Evolutionary conservation across 1,140 invertebrate genomes (phyloP), one percentile per base, ranked within the genome.

Genomic region (Hycleus phaleratus): DNA sequence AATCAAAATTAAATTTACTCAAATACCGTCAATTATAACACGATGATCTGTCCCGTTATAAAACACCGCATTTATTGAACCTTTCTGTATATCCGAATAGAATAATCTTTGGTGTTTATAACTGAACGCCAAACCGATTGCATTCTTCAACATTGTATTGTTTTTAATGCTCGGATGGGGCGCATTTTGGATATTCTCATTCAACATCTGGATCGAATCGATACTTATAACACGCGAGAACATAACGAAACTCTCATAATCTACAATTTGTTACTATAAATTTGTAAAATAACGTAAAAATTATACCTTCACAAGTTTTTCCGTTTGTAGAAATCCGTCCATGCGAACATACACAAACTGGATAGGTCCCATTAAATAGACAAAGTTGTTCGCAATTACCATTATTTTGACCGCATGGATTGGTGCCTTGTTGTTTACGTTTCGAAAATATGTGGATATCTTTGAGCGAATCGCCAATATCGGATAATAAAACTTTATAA

Each of bases 61-160:
- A 69, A 80, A 79, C n/a, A 93, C 89, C 42, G 81, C 78, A 72
- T 89, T 89, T 61, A 95, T 92, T 49, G 87, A 85, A 46, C 88
- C 88, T 58, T 82, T 75, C 67, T 92, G 88, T 61, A 94, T 91
- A 71, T 94, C 92, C 1, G 90, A 93, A 75, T 91, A 95, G 75
- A 90, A 94, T 12, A 94, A 74, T 45, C 82, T 73, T 52, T 84
- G 75, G 2, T 74, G 75, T 54, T 76, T 75, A 69, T 90, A 91
- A 75, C 93, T 88, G 73, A 86, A 91, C 3, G 87, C 81, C 4
- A 95, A 77, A 26, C 87, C 89, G 66, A 94, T 92, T 3, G 90
- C 89, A 74, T 93, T 93, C 45, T 86, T 77, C 79, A 93, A 87
- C 55, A 83, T 71, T 2, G 82, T 79, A 50, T 78, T 79, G 63